Evolutionary conservation across 2,888 invertebrate genomes (phyloP).

Genomic region (Eilema depressum): DNA sequence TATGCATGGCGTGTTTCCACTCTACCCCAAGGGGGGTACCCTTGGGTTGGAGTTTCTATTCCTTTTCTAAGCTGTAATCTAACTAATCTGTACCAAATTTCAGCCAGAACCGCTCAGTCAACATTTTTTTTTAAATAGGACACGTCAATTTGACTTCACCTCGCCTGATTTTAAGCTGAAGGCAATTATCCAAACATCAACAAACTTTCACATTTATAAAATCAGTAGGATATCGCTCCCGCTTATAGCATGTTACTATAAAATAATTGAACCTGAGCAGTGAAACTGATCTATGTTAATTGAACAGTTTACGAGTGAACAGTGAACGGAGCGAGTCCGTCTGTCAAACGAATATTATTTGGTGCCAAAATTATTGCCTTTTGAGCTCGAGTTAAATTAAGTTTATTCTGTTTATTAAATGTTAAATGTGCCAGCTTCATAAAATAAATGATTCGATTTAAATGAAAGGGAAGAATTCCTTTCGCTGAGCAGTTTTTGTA

Average conservation of each 20-base stretch:
- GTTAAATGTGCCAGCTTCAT: conserved; percentile 6
- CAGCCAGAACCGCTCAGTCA: too few relatives aligned
- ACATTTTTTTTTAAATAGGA: too few relatives aligned
- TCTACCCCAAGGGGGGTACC: too few relatives aligned
- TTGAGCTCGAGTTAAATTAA: neutral
- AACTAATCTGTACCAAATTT: too few relatives aligned
- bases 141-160: too few relatives aligned
- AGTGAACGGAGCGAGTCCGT: conserved; percentile 48
- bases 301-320: conserved; percentile 63
- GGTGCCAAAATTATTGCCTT: conserved; percentile 7
- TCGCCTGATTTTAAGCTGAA: too few relatives aligned
- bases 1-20: too few relatives aligned
- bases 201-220: too few relatives aligned
- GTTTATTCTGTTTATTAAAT: conserved; percentile 17
- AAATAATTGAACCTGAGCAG: conserved; percentile 40
- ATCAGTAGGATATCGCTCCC: neutral
- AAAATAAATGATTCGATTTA: conserved; percentile 13
- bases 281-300: conserved; percentile 62
- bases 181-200: too few relatives aligned
- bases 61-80: too few relatives aligned
- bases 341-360: conserved; percentile 30
- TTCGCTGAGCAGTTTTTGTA: neutral
- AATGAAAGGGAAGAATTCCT: neutral
- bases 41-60: too few relatives aligned
- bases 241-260: conserved; percentile 15